phyloP scores from a whole-genome alignment of 1,140 invertebrate species.

The Pantala flavescens region DNA sequence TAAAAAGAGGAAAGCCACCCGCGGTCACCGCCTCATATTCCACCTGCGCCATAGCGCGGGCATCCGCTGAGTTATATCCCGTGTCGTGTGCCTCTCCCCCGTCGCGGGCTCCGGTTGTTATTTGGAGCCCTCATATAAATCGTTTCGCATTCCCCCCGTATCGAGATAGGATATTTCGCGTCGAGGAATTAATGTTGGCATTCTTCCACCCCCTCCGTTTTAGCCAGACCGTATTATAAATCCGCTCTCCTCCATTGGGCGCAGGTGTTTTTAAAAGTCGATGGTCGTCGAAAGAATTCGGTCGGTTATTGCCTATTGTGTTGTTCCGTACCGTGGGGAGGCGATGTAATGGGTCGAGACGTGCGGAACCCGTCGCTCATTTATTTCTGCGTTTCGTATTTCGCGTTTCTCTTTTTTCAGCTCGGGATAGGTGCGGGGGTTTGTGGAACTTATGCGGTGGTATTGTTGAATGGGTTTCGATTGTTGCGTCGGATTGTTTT shows the following conservation, averaged over 20 bases:
- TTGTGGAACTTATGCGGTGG: too few relatives aligned
- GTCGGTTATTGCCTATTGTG: conserved; percentile 1
- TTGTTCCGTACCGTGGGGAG: not conserved
- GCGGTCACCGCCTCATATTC: not conserved
- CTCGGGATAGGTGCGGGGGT: too few relatives aligned
- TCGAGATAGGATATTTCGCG: not conserved
- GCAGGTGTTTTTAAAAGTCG: too few relatives aligned
- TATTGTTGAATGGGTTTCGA: too few relatives aligned
- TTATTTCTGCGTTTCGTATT: too few relatives aligned
- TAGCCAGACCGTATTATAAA: too few relatives aligned
- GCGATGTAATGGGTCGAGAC: too few relatives aligned
- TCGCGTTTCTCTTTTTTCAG: too few relatives aligned
- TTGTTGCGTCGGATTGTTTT: too few relatives aligned
- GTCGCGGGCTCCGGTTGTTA: not conserved
- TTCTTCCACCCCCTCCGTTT: not conserved
- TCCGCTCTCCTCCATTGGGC: too few relatives aligned
- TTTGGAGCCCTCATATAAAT: not conserved
- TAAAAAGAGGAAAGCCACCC: not conserved
- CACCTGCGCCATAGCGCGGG: not conserved
- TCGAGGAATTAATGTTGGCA: not conserved
- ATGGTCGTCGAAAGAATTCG: not conserved
- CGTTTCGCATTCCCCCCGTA: not conserved
- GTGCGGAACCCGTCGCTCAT: too few relatives aligned
- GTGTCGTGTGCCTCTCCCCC: not conserved
- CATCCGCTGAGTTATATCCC: not conserved